These are phyloP conservation scores for Megatriorchis doriae DNA, from an alignment of 2,113 vertebrate species.

Conservation along the genomic window DNA sequence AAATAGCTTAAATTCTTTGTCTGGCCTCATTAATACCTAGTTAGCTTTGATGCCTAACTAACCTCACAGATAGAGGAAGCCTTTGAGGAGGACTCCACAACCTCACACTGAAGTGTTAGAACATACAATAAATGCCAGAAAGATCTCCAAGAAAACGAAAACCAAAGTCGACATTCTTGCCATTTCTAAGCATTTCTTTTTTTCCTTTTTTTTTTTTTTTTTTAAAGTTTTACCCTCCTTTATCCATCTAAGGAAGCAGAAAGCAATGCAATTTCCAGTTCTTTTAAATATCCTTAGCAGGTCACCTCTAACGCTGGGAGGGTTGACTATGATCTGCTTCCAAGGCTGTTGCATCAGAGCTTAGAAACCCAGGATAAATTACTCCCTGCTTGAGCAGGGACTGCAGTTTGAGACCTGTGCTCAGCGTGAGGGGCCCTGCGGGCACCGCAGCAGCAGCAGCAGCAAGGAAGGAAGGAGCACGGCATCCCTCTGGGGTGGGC, in stretches of 20 bases:
- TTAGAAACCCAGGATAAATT: neutral
- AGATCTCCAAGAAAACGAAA: constrained; percentile 3
- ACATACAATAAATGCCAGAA: neutral
- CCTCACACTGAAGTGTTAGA: constrained; percentile 25
- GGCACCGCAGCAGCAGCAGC: fast-evolving
- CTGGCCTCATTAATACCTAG: constrained; percentile 4
- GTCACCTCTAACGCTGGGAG: neutral
- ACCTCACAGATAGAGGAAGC: constrained; percentile 18
- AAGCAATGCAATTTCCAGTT: neutral
- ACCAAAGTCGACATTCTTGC: neutral
- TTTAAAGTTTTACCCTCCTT: neutral
- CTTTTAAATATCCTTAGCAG: constrained; percentile 15
- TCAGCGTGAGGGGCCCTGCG: fast-evolving
- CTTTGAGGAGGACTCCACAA: constrained; percentile 6
- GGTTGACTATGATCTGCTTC: constrained; percentile 4
- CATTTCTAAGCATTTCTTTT: neutral
- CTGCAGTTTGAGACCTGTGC: neutral
- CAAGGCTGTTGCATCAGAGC: neutral
- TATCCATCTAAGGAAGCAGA: constrained; percentile 29
- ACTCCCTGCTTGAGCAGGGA: neutral
- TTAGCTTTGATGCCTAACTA: constrained; percentile 16
- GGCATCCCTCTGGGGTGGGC: neutral
- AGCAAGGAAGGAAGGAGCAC: neutral
- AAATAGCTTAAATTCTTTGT: neutral
- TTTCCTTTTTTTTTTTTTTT: neutral